Conservation (phyloP, 2,797 vertebrate genomes). For the Todus mexicanus region DNA sequence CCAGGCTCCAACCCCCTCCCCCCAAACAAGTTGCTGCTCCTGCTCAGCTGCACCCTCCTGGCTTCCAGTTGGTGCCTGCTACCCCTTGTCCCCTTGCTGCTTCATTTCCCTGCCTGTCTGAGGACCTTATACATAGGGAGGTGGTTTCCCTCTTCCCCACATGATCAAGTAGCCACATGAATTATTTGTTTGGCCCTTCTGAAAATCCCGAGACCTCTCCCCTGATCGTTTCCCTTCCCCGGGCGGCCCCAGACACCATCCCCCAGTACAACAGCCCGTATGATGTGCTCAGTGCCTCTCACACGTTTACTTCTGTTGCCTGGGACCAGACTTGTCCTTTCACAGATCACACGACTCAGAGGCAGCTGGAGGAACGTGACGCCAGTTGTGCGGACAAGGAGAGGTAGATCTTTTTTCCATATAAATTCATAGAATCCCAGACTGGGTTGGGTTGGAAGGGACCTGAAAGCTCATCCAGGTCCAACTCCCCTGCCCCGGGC, state of each 20-base stretch:
- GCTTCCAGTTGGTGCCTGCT: neutral
- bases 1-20: too few species aligned
- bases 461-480: neutral
- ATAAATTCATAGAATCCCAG: neutral
- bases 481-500: neutral
- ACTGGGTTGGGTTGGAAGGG: neutral
- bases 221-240: accelerated
- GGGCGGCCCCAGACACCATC: neutral
- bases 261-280: accelerated
- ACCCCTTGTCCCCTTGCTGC: neutral
- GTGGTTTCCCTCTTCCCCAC: neutral
- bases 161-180: accelerated
- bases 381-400: accelerated
- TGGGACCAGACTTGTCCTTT: neutral
- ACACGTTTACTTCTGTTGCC: accelerated
- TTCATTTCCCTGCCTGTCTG: too few species aligned
- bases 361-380: accelerated
- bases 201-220: neutral
- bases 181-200: accelerated
- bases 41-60: too few species aligned
- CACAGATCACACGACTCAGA: neutral
- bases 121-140: accelerated
- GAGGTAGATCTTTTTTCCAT: neutral
- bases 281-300: accelerated
- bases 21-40: too few species aligned